These are phyloP conservation scores for Lobophora halterata DNA, from an alignment of 2,888 invertebrate species.

Conservation along the genomic window DNA sequence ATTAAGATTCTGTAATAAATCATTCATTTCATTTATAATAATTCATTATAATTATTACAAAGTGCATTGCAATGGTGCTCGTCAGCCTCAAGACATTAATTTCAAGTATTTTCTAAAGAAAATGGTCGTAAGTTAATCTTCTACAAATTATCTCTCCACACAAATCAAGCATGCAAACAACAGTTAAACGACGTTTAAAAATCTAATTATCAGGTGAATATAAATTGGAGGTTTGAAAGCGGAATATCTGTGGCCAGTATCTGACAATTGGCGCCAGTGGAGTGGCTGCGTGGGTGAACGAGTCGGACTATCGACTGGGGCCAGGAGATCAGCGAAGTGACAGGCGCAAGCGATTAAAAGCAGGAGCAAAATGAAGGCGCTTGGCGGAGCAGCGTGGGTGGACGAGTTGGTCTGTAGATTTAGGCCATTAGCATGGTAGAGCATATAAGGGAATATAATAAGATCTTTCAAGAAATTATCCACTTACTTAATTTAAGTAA, in stretches of 20 bases:
- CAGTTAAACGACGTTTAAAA: slow-evolving; percentile 39
- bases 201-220: slow-evolving; percentile 42
- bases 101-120: too few species aligned
- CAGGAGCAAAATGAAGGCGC: too few species aligned
- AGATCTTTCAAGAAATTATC: too few species aligned
- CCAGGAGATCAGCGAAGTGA: slow-evolving; percentile 29
- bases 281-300: slow-evolving; percentile 61
- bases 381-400: background rate
- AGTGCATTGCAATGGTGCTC: too few species aligned
- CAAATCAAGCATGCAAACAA: slow-evolving; percentile 28
- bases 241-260: slow-evolving; percentile 40
- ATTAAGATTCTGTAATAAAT: too few species aligned
- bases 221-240: slow-evolving; percentile 40
- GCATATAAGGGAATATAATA: too few species aligned
- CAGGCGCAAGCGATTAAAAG: slow-evolving; percentile 5
- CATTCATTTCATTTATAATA: too few species aligned
- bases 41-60: too few species aligned
- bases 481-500: too few species aligned
- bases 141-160: slow-evolving; percentile 22
- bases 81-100: too few species aligned
- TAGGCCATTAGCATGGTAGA: background rate
- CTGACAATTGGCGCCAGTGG: slow-evolving; percentile 50
- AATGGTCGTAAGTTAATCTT: too few species aligned
- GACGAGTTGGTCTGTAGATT: background rate
- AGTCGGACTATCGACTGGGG: slow-evolving; percentile 46